Evolutionary conservation across 2,888 invertebrate species (phyloP).

Genomic region (Zootermopsis nevadensis): DNA sequence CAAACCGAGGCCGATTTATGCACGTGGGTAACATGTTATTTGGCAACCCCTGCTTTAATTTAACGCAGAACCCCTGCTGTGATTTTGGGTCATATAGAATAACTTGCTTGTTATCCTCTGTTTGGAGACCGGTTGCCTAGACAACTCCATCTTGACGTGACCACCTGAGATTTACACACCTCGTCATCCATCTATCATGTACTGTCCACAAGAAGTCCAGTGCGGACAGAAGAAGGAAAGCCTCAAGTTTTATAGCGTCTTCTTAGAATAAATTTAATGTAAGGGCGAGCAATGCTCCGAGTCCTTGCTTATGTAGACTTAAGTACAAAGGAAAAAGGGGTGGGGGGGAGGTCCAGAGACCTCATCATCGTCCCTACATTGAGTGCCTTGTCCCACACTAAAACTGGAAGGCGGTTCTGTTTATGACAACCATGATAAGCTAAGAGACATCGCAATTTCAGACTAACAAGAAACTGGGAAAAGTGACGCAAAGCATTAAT

Average conservation of each 20-base stretch:
- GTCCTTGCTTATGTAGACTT: not conserved
- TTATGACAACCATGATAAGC: too few relatives aligned
- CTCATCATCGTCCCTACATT: too few relatives aligned
- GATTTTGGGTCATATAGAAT: slow-evolving; percentile 23
- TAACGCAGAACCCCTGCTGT: slow-evolving; percentile 9
- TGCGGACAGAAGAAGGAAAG: not conserved
- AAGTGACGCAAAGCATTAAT: too few relatives aligned
- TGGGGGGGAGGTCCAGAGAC: too few relatives aligned
- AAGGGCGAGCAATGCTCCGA: not conserved
- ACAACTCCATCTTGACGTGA: slow-evolving; percentile 2
- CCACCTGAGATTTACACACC: slow-evolving; percentile 3
- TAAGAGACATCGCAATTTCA: too few relatives aligned
- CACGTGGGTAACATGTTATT: not conserved
- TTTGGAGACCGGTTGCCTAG: not conserved
- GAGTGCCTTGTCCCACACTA: too few relatives aligned
- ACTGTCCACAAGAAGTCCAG: not conserved
- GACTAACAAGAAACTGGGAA: too few relatives aligned
- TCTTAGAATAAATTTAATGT: not conserved
- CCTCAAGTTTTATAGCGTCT: not conserved
- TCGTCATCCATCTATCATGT: not conserved
- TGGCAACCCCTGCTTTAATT: not conserved
- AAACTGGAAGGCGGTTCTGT: too few relatives aligned
- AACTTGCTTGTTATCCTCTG: not conserved
- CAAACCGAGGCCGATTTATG: not conserved
- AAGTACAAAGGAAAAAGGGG: not conserved